phyloP scores from a whole-genome alignment of 2,797 vertebrate species.

The Rachycentron canadum region DNA sequence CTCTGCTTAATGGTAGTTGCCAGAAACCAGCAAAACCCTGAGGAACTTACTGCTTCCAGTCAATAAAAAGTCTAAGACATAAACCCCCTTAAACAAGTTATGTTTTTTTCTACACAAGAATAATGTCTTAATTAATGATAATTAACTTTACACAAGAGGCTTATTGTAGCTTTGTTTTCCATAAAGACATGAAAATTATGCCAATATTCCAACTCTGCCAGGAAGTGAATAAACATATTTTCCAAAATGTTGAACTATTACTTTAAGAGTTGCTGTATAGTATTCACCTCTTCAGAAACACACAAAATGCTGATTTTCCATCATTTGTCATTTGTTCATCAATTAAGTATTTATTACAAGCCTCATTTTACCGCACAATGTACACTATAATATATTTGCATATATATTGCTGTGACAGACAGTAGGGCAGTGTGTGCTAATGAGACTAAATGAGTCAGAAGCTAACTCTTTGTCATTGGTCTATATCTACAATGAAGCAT shows the following conservation, averaged over 20 bases:
- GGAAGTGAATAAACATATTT: neutral
- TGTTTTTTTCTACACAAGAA: too few relatives aligned
- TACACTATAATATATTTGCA: conserved; percentile 29
- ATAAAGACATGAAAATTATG: neutral
- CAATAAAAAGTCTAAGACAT: too few relatives aligned
- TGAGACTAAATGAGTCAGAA: conserved; percentile 27
- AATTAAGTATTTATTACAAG: neutral
- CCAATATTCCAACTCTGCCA: too few relatives aligned
- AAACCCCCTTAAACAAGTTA: too few relatives aligned
- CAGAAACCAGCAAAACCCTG: neutral
- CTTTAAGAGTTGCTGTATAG: neutral
- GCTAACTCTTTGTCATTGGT: neutral
- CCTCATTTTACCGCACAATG: neutral
- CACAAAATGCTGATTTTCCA: neutral
- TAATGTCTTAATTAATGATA: too few relatives aligned
- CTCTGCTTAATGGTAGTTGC: neutral
- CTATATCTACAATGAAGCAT: neutral
- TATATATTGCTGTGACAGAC: conserved; percentile 36
- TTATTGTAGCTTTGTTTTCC: neutral
- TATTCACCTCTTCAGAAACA: neutral
- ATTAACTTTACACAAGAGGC: neutral
- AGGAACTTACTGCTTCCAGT: neutral
- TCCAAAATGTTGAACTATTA: neutral
- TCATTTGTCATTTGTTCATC: neutral
- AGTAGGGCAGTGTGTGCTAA: conserved; percentile 9